phyloP scores from a whole-genome alignment of 2,797 vertebrate genomes.

The Spinibarbus caldwelli region DNA sequence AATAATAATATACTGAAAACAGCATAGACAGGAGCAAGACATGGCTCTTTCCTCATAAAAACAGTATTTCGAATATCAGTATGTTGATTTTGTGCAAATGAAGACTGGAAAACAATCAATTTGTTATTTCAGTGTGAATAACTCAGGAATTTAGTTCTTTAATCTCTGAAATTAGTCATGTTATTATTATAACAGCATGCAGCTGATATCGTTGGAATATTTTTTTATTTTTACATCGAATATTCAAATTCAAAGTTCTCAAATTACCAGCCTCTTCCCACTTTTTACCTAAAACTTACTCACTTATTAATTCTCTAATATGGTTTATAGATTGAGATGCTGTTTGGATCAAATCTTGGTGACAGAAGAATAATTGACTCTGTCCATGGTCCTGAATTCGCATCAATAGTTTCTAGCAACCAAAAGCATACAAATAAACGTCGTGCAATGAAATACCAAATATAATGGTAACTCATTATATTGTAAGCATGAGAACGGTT shows the following conservation, averaged over 20 bases:
- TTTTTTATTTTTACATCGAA: not conserved
- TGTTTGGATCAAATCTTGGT: not conserved
- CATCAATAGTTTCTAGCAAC: not conserved
- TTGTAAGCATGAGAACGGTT: not conserved
- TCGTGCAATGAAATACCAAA: not conserved
- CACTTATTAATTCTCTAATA: not conserved
- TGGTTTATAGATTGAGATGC: not conserved
- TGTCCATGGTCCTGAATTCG: constrained; percentile 77
- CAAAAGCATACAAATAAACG: not conserved
- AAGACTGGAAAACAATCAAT: not conserved
- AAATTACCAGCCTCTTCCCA: not conserved
- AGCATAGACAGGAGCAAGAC: not conserved
- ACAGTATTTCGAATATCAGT: not conserved
- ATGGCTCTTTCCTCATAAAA: not conserved
- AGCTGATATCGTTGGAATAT: not conserved
- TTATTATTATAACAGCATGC: not conserved
- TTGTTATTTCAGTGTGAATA: not conserved
- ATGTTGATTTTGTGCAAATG: not conserved
- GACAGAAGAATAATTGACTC: constrained; percentile 30
- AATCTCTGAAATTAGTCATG: not conserved
- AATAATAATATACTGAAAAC: not conserved
- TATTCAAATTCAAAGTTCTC: not conserved
- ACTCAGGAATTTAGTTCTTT: not conserved
- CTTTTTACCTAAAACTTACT: not conserved
- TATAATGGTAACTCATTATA: not conserved